Evolutionary conservation across 2,888 invertebrate genomes (phyloP), one percentile per base, ranked within the genome.

Genomic region (Arge pagana): DNA sequence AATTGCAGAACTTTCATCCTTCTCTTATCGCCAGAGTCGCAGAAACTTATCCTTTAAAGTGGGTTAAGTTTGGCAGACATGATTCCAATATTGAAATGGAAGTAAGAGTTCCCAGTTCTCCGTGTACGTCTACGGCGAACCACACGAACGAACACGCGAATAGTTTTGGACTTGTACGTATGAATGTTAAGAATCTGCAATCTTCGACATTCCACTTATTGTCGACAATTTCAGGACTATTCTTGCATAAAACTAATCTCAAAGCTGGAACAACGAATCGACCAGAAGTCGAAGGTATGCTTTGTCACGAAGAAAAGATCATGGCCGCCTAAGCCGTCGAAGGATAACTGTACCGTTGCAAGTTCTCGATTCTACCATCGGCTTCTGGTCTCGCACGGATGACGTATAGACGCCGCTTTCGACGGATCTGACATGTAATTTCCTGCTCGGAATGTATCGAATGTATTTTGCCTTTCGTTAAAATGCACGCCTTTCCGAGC

Each of bases 1-100:
- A 57, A 57, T 57, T 51, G 55, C 51, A 31, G 23, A 58, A 58
- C 50, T 58, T 58, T 54, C 55, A 54, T 55, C 39, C 55, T 33
- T 39, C 48, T 35, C 49, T 54, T 54, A 56, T 54, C 55, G 52
- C 49, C 28, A 28, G 50, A 42, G 31, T 49, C 48, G 15, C 48
- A 37, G 21, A 31, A 52, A 53, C 55, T 50, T 45, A 26, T 30
- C 28, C 13, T 23, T n/a, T 21, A 13, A 39, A 39, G 24, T 39
- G 39, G n/a, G 41, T 24, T 7, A 24, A 39, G 39, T 8, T 18
- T 13, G 19, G 11, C 8, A 24, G 41, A 13, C 13, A 35, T 21
- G 8, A 50, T 42, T 33, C 18, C 30, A 13, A 43, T 39, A 51
- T 51, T 39, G 50, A 51, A 23, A 39, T 39, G 39, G n/a, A n/a